These are phyloP conservation scores for Parus major DNA, from an alignment of 2,113 vertebrate genomes.

Conservation along the genomic window DNA sequence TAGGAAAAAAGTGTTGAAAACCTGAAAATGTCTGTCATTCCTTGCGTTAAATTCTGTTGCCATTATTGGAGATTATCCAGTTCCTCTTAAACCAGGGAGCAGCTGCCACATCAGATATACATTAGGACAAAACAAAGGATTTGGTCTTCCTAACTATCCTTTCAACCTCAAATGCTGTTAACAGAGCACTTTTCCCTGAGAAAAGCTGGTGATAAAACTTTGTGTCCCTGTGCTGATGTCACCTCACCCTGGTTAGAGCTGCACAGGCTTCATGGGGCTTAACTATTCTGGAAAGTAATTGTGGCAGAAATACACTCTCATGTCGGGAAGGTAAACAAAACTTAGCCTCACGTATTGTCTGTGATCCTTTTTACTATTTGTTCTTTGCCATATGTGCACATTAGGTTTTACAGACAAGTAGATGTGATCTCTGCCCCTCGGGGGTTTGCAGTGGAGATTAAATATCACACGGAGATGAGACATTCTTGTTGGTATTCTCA, in stretches of 20 bases:
- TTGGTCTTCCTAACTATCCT: not conserved
- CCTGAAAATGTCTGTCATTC: not conserved
- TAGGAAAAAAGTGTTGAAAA: not conserved
- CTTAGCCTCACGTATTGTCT: not conserved
- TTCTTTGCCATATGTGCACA: conserved; percentile 55
- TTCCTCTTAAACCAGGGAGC: not conserved
- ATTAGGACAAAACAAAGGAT: not conserved
- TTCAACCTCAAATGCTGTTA: not conserved
- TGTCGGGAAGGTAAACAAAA: conserved; percentile 20
- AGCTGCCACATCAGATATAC: not conserved
- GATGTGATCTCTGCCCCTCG: conserved; percentile 49
- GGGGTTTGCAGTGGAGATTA: conserved; percentile 24
- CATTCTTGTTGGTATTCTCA: not conserved
- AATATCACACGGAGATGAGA: conserved; percentile 47
- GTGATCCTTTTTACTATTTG: conserved; percentile 50
- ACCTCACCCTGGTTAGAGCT: not conserved
- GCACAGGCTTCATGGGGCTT: not conserved
- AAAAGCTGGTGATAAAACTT: not conserved
- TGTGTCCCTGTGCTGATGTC: not conserved
- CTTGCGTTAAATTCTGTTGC: not conserved
- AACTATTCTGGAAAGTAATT: not conserved
- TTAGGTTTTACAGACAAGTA: conserved; percentile 46
- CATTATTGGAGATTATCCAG: not conserved
- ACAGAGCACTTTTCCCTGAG: not conserved
- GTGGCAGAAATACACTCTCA: not conserved